Percentiles rank a stretch among this genome's conserved stretches.
Conservation (phyloP, 2,113 vertebrate species). For the Limnothrissa miodon region DNA sequence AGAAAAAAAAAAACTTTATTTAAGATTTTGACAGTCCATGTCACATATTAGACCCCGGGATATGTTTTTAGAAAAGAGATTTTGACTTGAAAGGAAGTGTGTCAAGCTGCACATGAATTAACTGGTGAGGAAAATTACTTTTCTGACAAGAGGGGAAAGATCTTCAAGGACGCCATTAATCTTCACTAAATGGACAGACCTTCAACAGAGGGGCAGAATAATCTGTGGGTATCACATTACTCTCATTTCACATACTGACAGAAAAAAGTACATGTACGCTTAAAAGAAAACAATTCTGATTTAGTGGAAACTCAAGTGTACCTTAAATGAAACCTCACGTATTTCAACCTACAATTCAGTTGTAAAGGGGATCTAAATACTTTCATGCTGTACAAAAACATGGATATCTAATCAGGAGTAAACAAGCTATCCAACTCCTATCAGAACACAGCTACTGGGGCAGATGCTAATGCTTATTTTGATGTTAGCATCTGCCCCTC, state of each 20-base stretch:
- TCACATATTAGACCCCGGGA: background rate
- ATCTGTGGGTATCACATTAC: background rate
- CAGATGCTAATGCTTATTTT: too few species aligned
- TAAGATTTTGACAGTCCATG: background rate
- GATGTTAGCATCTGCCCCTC: too few species aligned
- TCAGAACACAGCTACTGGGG: too few species aligned
- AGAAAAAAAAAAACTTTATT: background rate
- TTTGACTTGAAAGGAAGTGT: conserved; percentile 3
- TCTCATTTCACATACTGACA: conserved; percentile 7
- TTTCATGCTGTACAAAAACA: too few species aligned
- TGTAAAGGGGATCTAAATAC: too few species aligned
- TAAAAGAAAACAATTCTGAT: background rate
- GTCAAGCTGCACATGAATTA: conserved; percentile 7
- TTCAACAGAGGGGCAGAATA: background rate
- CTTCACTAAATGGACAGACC: conserved; percentile 6
- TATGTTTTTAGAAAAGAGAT: background rate
- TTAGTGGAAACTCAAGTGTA: background rate
- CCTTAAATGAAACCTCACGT: background rate
- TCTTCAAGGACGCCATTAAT: conserved; percentile 12
- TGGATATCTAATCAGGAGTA: too few species aligned
- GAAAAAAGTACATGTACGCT: background rate
- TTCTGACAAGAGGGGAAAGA: conserved; percentile 11
- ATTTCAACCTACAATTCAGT: too few species aligned
- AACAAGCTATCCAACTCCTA: too few species aligned
- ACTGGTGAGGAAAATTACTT: conserved; percentile 19